Conservation (phyloP, 1,140 invertebrate genomes). For the Drosophila parabipectinata region DNA sequence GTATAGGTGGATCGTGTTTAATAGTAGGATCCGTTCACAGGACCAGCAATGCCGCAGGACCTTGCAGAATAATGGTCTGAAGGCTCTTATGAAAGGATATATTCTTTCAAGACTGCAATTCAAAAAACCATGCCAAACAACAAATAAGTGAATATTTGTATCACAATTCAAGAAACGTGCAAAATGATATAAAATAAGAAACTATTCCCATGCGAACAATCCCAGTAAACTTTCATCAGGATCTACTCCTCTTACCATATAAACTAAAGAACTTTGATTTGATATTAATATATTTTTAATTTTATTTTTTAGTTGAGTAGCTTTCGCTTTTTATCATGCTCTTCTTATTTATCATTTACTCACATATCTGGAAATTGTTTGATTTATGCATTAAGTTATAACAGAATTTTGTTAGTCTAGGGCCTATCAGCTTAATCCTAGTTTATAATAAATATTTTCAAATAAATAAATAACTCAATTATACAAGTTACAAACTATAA, state of each 20-base stretch:
- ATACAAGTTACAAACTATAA: conserved; percentile 52
- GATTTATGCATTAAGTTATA: conserved; percentile 38
- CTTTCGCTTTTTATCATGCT: conserved; percentile 50
- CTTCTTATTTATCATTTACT: conserved; percentile 53
- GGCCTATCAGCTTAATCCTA: conserved; percentile 35
- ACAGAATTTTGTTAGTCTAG: conserved; percentile 67
- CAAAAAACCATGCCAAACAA: conserved; percentile 61
- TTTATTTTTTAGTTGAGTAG: conserved; percentile 54
- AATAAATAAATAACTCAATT: conserved; percentile 74
- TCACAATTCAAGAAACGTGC: conserved; percentile 49
- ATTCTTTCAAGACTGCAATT: conserved; percentile 30
- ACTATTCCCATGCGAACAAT: conserved; percentile 50
- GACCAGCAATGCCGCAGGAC: not conserved
- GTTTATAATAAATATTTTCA: conserved; percentile 60
- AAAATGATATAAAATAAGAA: conserved; percentile 50
- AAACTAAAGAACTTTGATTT: conserved; percentile 30
- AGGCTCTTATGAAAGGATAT: conserved; percentile 5
- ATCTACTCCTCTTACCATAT: conserved; percentile 53
- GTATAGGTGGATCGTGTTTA: no score
- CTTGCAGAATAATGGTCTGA: not conserved
- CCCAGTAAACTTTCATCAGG: conserved; percentile 1
- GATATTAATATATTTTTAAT: conserved; percentile 64
- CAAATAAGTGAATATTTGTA: conserved; percentile 24
- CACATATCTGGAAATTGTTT: conserved; percentile 35
- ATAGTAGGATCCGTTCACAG: not conserved